Evolutionary conservation across 2,113 vertebrate genomes (phyloP).

Genomic region (Ascaphus truei): DNA sequence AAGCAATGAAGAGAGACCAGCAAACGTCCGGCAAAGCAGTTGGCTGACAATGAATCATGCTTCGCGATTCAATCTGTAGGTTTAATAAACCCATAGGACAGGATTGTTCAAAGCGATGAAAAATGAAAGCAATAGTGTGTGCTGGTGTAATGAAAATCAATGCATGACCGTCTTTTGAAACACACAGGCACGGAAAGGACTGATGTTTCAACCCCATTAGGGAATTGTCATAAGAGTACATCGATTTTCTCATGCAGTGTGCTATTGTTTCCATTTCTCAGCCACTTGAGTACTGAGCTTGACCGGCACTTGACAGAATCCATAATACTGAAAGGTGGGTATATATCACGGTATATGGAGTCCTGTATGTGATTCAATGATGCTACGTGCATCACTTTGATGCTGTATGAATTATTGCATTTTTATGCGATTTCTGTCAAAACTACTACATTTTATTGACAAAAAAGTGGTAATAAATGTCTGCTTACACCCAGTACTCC

Average conservation of each 20-base stretch:
- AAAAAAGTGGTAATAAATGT: too few relatives aligned
- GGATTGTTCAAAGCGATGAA: slow-evolving; percentile 1
- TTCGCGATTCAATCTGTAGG: slow-evolving; percentile 3
- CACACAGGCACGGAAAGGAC: not conserved
- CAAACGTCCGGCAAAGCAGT: not conserved
- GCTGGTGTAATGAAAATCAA: slow-evolving; percentile 17
- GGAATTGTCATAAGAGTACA: slow-evolving; percentile 16
- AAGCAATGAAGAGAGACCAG: slow-evolving; percentile 2
- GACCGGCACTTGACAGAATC: not conserved
- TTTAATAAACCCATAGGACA: slow-evolving; percentile 26
- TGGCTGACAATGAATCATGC: not conserved
- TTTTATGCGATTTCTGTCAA: not conserved
- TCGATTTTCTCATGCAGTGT: slow-evolving; percentile 13
- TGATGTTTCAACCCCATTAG: not conserved
- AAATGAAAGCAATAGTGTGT: slow-evolving; percentile 22
- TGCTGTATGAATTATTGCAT: not conserved
- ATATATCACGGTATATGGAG: not conserved
- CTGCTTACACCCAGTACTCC: too few relatives aligned
- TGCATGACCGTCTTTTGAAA: slow-evolving; percentile 8
- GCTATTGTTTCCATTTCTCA: slow-evolving; percentile 16
- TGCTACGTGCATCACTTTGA: not conserved
- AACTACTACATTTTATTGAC: not conserved
- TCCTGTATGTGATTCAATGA: too few relatives aligned
- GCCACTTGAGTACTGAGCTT: not conserved
- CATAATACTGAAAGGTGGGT: not conserved